Evolutionary conservation across 2,113 vertebrate genomes (phyloP).

Genomic region (Apteryx owenii): DNA sequence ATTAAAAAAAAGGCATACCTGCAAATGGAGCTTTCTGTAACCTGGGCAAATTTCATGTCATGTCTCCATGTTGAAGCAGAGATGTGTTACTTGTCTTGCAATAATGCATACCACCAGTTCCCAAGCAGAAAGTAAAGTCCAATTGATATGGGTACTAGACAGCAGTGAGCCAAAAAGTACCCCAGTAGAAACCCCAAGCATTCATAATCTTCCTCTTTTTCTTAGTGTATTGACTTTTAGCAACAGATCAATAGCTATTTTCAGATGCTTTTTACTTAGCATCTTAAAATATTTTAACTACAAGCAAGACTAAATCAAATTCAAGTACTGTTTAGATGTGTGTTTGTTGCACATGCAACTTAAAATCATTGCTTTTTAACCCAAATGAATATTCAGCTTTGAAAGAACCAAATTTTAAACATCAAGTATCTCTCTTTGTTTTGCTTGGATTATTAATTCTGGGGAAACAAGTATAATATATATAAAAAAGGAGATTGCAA

Average conservation of each 20-base stretch:
- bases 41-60: not conserved
- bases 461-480: not conserved
- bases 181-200: not conserved
- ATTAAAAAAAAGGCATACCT: not conserved
- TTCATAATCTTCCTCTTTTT: not conserved
- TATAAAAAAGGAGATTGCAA: not conserved
- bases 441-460: not conserved
- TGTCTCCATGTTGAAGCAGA: rapidly evolving
- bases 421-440: not conserved
- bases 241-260: constrained; percentile 2
- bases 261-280: not conserved
- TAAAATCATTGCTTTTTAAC: not conserved
- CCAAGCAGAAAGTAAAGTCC: not conserved
- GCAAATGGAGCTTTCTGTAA: not conserved
- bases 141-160: not conserved
- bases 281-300: not conserved
- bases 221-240: not conserved
- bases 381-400: not conserved
- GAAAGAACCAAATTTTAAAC: not conserved
- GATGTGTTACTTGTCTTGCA: not conserved
- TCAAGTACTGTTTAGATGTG: not conserved
- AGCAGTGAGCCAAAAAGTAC: not conserved
- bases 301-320: not conserved
- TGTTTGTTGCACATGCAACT: not conserved
- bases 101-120: not conserved